These are phyloP conservation scores for Agonum fuliginosum DNA, from an alignment of 2,888 invertebrate genomes.

Conservation along the genomic window DNA sequence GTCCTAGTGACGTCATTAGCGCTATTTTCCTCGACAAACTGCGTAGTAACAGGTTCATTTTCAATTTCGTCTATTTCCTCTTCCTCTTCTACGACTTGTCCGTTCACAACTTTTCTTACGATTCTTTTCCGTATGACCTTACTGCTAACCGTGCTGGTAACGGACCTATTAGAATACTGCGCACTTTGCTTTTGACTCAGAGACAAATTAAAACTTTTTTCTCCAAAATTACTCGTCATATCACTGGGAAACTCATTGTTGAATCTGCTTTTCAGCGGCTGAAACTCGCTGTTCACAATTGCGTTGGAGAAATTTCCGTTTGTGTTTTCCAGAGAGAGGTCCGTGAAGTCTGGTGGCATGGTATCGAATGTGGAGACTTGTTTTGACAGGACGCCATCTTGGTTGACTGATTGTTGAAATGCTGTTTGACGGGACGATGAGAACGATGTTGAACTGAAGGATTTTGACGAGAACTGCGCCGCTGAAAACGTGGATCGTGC, in stretches of 20 bases:
- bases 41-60: slow-evolving; percentile 36
- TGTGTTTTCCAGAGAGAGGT: neutral
- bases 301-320: neutral
- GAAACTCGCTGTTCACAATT: neutral
- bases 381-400: neutral
- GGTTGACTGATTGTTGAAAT: slow-evolving; percentile 5
- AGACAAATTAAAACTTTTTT: slow-evolving; percentile 14
- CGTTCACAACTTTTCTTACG: slow-evolving; percentile 38
- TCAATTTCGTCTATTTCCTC: slow-evolving; percentile 55
- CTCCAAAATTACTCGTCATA: slow-evolving; percentile 8
- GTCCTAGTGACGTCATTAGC: slow-evolving; percentile 9
- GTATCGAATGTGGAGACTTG: slow-evolving; percentile 8
- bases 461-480: slow-evolving; percentile 18
- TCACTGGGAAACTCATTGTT: neutral
- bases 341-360: neutral
- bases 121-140: slow-evolving; percentile 37
- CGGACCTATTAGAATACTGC: slow-evolving; percentile 26
- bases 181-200: slow-evolving; percentile 11
- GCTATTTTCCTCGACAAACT: slow-evolving; percentile 20
- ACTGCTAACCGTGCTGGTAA: slow-evolving; percentile 31
- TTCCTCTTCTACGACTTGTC: slow-evolving; percentile 47
- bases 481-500: neutral
- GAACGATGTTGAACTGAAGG: slow-evolving; percentile 9
- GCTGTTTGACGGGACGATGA: neutral
- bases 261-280: neutral